Evolutionary conservation across 2,797 vertebrate species (phyloP).

Genomic region (Manis pentadactyla): DNA sequence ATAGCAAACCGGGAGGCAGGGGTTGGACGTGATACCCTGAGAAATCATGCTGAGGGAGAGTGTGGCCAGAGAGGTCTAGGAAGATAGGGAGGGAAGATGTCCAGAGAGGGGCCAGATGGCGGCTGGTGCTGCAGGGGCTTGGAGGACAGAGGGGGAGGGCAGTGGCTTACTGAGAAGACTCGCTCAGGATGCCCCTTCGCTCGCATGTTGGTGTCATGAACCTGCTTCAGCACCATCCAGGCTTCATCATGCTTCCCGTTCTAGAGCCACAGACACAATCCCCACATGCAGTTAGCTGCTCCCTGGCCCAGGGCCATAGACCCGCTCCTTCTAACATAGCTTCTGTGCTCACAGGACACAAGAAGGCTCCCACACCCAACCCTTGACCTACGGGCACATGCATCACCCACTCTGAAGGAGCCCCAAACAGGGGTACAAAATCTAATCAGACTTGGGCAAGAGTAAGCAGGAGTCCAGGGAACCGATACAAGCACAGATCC

Average conservation of each 20-base stretch:
- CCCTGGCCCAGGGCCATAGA: background rate
- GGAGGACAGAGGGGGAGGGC: background rate
- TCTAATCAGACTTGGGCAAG: background rate
- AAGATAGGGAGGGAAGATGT: background rate
- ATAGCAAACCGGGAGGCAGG: background rate
- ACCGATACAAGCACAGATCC: background rate
- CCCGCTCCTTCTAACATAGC: background rate
- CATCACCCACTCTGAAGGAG: background rate
- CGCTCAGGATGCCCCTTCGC: constrained; percentile 97
- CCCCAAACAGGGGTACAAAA: background rate
- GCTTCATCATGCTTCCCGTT: constrained; percentile 98
- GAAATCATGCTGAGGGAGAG: background rate
- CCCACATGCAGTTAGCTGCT: background rate
- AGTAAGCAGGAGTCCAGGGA: background rate
- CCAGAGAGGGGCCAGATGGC: background rate
- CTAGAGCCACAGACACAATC: constrained; percentile 83
- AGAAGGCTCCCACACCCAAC: background rate
- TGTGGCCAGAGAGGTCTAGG: background rate
- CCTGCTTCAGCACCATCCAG: constrained; percentile 99
- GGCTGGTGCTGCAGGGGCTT: background rate
- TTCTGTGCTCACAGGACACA: background rate
- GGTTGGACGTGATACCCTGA: background rate
- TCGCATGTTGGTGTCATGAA: constrained; percentile 99
- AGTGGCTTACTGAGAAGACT: constrained; percentile 94
- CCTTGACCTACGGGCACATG: background rate